A percentile compares a stretch with the other conserved stretches of the same genome.
Evolutionary conservation across 1,140 invertebrate genomes (phyloP).

Genomic region (Cheumatopsyche charites): DNA sequence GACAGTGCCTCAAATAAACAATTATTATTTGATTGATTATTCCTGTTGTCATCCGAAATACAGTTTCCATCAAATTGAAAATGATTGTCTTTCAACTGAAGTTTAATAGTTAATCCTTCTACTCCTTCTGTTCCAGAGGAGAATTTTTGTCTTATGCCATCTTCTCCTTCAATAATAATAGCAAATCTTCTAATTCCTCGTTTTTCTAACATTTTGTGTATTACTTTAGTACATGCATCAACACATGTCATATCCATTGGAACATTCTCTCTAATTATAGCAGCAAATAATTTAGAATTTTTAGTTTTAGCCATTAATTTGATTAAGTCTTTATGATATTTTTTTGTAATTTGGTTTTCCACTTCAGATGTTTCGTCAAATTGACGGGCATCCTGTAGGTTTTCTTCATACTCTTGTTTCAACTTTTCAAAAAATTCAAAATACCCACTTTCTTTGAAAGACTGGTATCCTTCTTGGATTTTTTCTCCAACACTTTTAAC

Average conservation of each 20-base stretch:
- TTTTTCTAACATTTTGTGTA: not conserved
- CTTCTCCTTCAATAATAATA: not conserved
- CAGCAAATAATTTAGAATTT: not conserved
- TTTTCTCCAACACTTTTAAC: not conserved
- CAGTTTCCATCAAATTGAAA: not conserved
- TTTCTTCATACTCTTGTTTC: not conserved
- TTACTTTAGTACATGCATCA: not conserved
- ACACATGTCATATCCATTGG: slow-evolving; percentile 3
- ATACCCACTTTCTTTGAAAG: not conserved
- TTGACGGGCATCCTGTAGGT: not conserved
- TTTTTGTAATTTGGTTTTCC: not conserved
- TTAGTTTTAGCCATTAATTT: not conserved
- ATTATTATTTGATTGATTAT: no score
- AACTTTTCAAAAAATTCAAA: not conserved
- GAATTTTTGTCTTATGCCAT: not conserved
- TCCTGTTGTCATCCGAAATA: not conserved
- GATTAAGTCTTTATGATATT: not conserved
- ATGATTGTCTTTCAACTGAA: not conserved
- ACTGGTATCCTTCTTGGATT: not conserved
- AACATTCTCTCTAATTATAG: slow-evolving; percentile 2
- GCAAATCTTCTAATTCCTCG: not conserved
- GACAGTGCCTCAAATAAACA: not conserved
- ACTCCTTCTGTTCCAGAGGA: not conserved
- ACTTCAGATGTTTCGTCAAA: not conserved
- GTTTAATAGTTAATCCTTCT: not conserved